Base-by-base conservation (phyloP, 30 jellyfish, hydroid and myxozoan genomes). In the Cassiopea xamachana region DNA sequence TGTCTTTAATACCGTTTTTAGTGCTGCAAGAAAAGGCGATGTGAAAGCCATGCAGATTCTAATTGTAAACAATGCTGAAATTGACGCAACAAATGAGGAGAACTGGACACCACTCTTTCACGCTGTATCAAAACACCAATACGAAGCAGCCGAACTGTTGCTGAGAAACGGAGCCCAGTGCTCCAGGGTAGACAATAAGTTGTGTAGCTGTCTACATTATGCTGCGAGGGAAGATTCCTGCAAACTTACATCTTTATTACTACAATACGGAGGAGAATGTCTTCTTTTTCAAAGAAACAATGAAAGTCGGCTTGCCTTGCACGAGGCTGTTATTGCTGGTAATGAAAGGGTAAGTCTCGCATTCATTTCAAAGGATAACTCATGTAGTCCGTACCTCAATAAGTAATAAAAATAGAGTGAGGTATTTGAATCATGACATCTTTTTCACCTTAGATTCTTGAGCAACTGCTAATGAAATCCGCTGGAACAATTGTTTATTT, bases 61-160 rank as follows among this genome's bases (percentile, higher is more conserved):
- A n/a, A 27, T 86, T 3, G 8, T 49, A 58, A 46, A 55, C 7
- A 75, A 58, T 74, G 93, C 93, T 17, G 81, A 75, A 10, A 61
- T 86, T 55, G 82, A 75, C 18, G 88, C 85, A 19, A 51, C 75
- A 3, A 76, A 86, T 47, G 87, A 73, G 19, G 85, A 86, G 13
- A 69, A 79, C 59, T 75, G 84, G 87, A 86, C 88, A 6, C 93
- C 93, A 0, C 81, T 86, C 55, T 76, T 86, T 15, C 75, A n/a
- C 48, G 93, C 93, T 48, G 93, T 86, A 18, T 44, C 93, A 9
- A 74, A 45, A 46, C n/a, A 39, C 43, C 79, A 75, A 17, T 14
- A 7, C 39, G 88, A 86, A 46, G 77, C 79, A n/a, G 69, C 69
- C 10, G 62, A 74, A 17, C 27, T 86, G 18, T 73, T 86, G 43